These are phyloP conservation scores for Nymphalis c-album DNA, from an alignment of 2,888 invertebrate species.

Conservation along the genomic window DNA sequence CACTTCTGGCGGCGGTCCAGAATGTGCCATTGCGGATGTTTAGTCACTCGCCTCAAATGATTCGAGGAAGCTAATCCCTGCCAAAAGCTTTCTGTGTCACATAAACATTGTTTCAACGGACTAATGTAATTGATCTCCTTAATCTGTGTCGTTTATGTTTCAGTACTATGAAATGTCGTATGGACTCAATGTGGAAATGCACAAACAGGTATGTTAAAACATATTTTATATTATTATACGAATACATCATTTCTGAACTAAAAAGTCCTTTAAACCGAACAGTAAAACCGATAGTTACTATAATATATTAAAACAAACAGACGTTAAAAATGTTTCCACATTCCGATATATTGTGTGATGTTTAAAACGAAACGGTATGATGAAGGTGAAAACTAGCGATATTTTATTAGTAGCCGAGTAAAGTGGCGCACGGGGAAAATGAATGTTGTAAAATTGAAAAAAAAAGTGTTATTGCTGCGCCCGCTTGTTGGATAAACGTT, in stretches of 20 bases:
- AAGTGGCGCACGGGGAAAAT: slow-evolving; percentile 58
- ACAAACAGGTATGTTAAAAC: slow-evolving; percentile 91
- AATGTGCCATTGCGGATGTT: slow-evolving; percentile 75
- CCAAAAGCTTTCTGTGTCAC: slow-evolving; percentile 72
- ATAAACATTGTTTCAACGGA: slow-evolving; percentile 55
- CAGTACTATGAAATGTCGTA: slow-evolving; percentile 99
- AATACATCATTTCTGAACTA: background rate
- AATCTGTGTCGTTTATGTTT: slow-evolving; percentile 79
- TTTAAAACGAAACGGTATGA: slow-evolving; percentile 45
- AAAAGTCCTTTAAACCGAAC: background rate
- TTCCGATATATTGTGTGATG: slow-evolving; percentile 46
- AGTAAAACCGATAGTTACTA: background rate
- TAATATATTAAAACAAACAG: slow-evolving; percentile 7
- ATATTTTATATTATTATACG: background rate
- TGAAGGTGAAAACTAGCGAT: slow-evolving; percentile 53
- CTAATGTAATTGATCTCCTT: slow-evolving; percentile 47
- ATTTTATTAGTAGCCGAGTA: slow-evolving; percentile 53
- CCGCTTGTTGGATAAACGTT: slow-evolving; percentile 71
- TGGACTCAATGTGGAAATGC: slow-evolving; percentile 98
- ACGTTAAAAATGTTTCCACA: slow-evolving; percentile 50
- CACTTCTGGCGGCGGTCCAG: slow-evolving; percentile 76
- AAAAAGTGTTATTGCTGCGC: slow-evolving; percentile 70
- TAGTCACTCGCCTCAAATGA: slow-evolving; percentile 76
- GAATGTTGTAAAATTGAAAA: slow-evolving; percentile 59
- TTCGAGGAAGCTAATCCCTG: slow-evolving; percentile 77